These are phyloP conservation scores for Synanceia verrucosa DNA, from an alignment of 2,797 vertebrate genomes.

Conservation along the genomic window DNA sequence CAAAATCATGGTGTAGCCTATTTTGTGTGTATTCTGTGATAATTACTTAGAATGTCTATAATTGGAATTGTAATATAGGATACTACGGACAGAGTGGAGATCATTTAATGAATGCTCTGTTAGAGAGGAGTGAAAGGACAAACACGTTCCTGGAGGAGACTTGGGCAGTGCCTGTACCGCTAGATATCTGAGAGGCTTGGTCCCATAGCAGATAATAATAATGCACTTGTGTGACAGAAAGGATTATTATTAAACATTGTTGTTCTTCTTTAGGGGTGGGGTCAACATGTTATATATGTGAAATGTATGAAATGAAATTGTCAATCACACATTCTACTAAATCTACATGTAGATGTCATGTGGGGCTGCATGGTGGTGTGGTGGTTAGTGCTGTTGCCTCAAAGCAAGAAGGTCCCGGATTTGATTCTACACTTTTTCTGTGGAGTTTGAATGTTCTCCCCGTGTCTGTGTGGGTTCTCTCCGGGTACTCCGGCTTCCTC, in stretches of 20 bases:
- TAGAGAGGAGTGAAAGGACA: constrained; percentile 16
- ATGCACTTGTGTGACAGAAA: neutral
- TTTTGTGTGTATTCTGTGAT: neutral
- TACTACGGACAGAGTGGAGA: neutral
- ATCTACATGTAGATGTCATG: no score
- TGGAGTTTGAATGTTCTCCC: no score
- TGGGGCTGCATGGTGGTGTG: no score
- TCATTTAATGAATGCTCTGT: neutral
- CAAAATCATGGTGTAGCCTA: neutral
- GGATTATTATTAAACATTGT: neutral
- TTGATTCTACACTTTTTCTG: no score
- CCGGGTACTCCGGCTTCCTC: no score
- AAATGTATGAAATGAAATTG: neutral
- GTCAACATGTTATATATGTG: neutral
- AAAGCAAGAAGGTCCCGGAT: no score
- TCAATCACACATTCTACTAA: no score
- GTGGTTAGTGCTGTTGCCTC: no score
- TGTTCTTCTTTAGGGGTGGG: neutral
- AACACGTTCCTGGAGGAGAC: constrained; percentile 16
- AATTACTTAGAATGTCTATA: neutral
- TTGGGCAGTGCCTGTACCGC: neutral
- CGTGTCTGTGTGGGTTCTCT: no score
- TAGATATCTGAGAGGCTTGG: neutral
- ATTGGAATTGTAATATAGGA: neutral
- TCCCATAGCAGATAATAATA: neutral